Base-by-base conservation (phyloP, 1,140 invertebrate genomes). In the Papilio aristodemus region DNA sequence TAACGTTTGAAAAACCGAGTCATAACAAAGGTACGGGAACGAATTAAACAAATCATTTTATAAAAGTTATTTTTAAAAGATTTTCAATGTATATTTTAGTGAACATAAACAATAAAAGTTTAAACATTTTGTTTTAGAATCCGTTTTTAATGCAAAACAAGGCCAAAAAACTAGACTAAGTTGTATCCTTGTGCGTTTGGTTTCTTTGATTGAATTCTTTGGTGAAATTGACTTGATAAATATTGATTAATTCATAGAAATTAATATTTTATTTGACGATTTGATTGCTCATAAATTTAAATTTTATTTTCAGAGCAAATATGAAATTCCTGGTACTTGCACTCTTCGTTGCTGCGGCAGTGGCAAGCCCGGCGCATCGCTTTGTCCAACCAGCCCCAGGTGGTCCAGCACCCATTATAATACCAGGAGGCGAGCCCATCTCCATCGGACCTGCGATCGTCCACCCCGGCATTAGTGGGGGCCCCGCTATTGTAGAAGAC, bases 391-490 rank as follows among this genome's bases (percentile, higher is more conserved):
- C 43, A 8, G 43, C n/a, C 14, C 36, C 69, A 19, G 54, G 72
- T 19, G 74, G 76, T 27, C 78, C 78, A 11, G 73, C 69, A 17
- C 17, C 71, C 0, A 46, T 80, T 9, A 59, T 70, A 0, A 54
- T 54, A 10, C 37, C 63, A 2, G 64, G 68, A 19, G 46, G 14
- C 32, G 25, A 64, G 11, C 62, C 69, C 4, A 72, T 74, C 62
- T 27, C 63, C 2, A 67, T 78, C 25, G 74, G 72, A 32, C 75
- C 71, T 3, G 71, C 67, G 36, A 32, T 77, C 19, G 66, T 77
- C 13, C 11, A 75, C 19, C 60, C 32, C 13, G 38, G 37, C 4
- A 67, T 71, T 27, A 27, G 63, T 9, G 70, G 60, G 39, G 67
- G 38, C 13, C 62, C 73, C 17, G 63, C 38, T 10, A 4, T 22